These are phyloP conservation scores for Cynoglossus semilaevis DNA, from an alignment of 2,113 vertebrate species.

Conservation along the genomic window DNA sequence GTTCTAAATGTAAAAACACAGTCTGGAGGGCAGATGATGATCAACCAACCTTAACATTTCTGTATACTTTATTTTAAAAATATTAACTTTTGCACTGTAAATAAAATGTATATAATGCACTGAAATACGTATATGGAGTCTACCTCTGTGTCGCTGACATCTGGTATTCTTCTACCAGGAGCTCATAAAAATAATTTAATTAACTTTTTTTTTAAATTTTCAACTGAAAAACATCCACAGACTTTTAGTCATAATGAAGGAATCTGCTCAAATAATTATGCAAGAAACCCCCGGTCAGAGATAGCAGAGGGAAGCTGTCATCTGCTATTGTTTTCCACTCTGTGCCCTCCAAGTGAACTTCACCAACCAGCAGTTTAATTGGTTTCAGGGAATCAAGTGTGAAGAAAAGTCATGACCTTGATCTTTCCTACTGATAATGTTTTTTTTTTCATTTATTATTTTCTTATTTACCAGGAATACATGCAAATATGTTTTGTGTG, in stretches of 20 bases:
- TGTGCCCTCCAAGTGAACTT: slow-evolving; percentile 78
- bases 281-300: slow-evolving; percentile 59
- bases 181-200: slow-evolving; percentile 20
- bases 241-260: slow-evolving; percentile 71
- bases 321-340: slow-evolving; percentile 65
- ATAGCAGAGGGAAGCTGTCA: slow-evolving; percentile 62
- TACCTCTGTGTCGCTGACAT: not conserved
- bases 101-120: too few relatives aligned
- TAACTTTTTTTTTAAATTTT: slow-evolving; percentile 5
- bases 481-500: slow-evolving; percentile 67
- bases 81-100: too few relatives aligned
- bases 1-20: too few relatives aligned
- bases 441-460: slow-evolving; percentile 42
- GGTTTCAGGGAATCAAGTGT: slow-evolving; percentile 74
- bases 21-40: too few relatives aligned
- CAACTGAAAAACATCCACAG: slow-evolving; percentile 60
- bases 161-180: not conserved
- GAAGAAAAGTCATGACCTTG: slow-evolving; percentile 78
- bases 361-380: slow-evolving; percentile 76
- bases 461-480: slow-evolving; percentile 56
- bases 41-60: too few relatives aligned
- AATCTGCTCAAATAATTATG: slow-evolving; percentile 79
- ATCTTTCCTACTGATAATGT: slow-evolving; percentile 73
- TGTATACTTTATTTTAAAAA: too few relatives aligned
- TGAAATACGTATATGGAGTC: too few relatives aligned